Conservation (phyloP, 2,888 invertebrate species). For the Lasioglossum malachurum region DNA sequence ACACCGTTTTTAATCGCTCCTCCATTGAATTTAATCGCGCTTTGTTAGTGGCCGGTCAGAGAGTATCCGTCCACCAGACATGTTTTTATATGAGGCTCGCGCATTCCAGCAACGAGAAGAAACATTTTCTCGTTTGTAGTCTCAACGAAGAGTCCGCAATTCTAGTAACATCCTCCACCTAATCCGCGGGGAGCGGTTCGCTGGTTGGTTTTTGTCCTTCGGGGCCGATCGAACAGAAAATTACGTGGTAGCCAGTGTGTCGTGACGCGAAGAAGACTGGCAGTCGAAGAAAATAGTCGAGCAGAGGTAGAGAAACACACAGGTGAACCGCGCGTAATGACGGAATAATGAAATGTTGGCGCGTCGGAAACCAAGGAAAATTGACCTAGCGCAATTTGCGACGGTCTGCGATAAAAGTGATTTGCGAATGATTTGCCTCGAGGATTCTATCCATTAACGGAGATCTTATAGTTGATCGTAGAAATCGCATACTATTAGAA, state of each 20-base stretch:
- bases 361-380: background rate
- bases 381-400: background rate
- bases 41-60: background rate
- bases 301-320: background rate
- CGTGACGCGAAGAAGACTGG: slow-evolving; percentile 2
- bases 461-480: background rate
- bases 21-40: background rate
- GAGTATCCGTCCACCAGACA: background rate
- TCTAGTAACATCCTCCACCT: slow-evolving; percentile 43
- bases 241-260: slow-evolving; percentile 52
- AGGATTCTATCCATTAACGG: background rate
- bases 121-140: slow-evolving; percentile 27
- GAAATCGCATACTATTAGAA: background rate
- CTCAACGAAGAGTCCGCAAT: slow-evolving; percentile 25
- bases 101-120: slow-evolving; percentile 31
- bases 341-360: background rate
- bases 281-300: background rate
- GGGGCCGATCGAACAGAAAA: slow-evolving; percentile 69
- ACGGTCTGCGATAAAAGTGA: background rate
- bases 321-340: slow-evolving; percentile 7
- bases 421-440: background rate
- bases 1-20: background rate
- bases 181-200: slow-evolving; percentile 49
- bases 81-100: background rate
- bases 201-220: slow-evolving; percentile 62